Conservation (phyloP, 1,140 invertebrate species). For the Aleiodes sp. region DNA sequence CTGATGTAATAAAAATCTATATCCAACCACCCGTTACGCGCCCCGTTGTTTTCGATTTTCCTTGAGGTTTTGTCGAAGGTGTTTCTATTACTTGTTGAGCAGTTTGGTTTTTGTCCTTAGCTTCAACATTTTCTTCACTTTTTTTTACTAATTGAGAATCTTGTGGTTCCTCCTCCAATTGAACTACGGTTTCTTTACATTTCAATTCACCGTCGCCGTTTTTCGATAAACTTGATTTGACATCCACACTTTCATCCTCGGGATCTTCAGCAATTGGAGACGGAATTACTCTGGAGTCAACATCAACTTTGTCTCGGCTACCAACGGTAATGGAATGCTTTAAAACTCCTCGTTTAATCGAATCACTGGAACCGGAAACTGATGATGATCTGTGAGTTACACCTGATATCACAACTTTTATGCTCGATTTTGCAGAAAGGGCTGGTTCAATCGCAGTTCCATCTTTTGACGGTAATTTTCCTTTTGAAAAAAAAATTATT, state of each 20-base stretch:
- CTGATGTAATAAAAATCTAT: conserved; percentile 56
- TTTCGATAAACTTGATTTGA: neutral
- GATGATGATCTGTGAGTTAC: neutral
- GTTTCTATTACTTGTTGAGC: conserved; percentile 26
- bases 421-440: conserved; percentile 36
- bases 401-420: conserved; percentile 38
- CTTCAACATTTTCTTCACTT: conserved; percentile 21
- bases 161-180: neutral
- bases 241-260: neutral
- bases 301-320: conserved; percentile 35
- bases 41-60: conserved; percentile 75
- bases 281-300: conserved; percentile 41
- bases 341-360: conserved; percentile 44
- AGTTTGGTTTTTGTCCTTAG: conserved; percentile 34
- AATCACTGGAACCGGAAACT: conserved; percentile 2
- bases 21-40: conserved; percentile 75
- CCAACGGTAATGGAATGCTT: conserved; percentile 43
- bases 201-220: too few relatives aligned
- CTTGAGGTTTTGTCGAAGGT: conserved; percentile 63
- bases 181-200: too few relatives aligned
- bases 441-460: neutral
- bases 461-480: neutral
- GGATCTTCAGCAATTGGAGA: conserved; percentile 59
- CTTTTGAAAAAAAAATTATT: conserved; percentile 7
- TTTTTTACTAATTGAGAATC: neutral